Conservation (phyloP, 1,140 invertebrate species). For the Brachionus rotundiformis region DNA sequence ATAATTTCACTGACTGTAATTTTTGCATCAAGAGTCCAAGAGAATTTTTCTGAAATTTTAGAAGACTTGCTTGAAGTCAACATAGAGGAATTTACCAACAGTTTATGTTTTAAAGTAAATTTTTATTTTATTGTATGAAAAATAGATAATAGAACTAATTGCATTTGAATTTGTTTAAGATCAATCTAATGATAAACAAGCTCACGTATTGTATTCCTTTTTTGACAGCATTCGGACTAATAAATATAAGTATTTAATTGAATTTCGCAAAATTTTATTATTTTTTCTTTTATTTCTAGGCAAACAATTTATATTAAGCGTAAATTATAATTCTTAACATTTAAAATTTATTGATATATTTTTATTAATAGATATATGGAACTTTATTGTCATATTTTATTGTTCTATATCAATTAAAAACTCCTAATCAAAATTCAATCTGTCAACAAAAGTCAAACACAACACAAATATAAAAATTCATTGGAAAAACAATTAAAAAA, state of each 20-base stretch:
- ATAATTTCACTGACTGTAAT: not conserved
- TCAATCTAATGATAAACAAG: not conserved
- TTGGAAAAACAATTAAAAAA: not conserved
- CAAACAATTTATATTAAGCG: not conserved
- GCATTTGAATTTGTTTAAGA: not conserved
- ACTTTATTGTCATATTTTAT: constrained; percentile 26
- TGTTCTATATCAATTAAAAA: not conserved
- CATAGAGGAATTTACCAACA: not conserved
- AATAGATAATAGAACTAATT: constrained; percentile 2
- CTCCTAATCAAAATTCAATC: not conserved
- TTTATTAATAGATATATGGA: not conserved
- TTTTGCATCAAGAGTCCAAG: not conserved
- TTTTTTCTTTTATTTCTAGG: not conserved
- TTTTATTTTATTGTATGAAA: not conserved
- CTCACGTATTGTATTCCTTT: not conserved
- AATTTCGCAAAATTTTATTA: not conserved
- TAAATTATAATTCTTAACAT: not conserved
- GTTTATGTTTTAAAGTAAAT: constrained; percentile 46
- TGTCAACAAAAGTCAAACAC: not conserved
- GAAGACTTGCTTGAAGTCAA: not conserved
- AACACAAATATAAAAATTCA: not conserved
- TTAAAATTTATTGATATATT: not conserved
- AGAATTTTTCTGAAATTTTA: not conserved
- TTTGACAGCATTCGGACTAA: not conserved
- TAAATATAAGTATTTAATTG: not conserved